Evolutionary conservation across 2,888 invertebrate genomes (phyloP).

Genomic region (Cactoblastis cactorum): DNA sequence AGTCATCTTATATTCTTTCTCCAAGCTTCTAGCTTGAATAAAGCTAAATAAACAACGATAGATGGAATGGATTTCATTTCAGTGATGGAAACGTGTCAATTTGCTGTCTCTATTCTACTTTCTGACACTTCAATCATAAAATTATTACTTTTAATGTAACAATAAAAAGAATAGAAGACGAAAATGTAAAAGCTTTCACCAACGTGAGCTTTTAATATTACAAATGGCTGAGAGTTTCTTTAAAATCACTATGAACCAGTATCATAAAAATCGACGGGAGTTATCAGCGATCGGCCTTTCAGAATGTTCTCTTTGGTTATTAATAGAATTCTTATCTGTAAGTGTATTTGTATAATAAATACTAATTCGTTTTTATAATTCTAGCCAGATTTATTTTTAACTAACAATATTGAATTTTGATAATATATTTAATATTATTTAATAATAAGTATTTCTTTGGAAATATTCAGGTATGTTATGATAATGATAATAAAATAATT

Average conservation of each 20-base stretch:
- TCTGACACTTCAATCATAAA: neutral
- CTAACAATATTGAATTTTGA: no score
- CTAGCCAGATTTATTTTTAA: constrained; percentile 15
- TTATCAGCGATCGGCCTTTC: constrained; percentile 43
- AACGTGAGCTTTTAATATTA: constrained; percentile 24
- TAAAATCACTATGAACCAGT: constrained; percentile 26
- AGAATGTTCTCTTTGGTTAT: constrained; percentile 46
- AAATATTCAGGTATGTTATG: no score
- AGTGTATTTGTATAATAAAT: constrained; percentile 24
- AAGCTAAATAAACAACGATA: neutral
- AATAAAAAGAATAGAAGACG: neutral
- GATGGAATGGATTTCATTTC: neutral
- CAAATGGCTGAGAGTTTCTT: constrained; percentile 26
- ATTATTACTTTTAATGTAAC: neutral
- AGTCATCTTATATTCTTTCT: no score
- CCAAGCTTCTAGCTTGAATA: no score
- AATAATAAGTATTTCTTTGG: no score
- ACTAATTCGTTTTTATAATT: constrained; percentile 18
- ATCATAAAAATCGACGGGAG: constrained; percentile 35
- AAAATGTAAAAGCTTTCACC: constrained; percentile 23
- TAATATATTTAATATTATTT: no score
- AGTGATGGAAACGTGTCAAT: neutral
- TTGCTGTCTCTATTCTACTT: neutral
- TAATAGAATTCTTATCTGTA: constrained; percentile 52
- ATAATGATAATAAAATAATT: no score